Evolutionary conservation across 2,888 invertebrate species (phyloP).

Genomic region (Tinea pellionella): DNA sequence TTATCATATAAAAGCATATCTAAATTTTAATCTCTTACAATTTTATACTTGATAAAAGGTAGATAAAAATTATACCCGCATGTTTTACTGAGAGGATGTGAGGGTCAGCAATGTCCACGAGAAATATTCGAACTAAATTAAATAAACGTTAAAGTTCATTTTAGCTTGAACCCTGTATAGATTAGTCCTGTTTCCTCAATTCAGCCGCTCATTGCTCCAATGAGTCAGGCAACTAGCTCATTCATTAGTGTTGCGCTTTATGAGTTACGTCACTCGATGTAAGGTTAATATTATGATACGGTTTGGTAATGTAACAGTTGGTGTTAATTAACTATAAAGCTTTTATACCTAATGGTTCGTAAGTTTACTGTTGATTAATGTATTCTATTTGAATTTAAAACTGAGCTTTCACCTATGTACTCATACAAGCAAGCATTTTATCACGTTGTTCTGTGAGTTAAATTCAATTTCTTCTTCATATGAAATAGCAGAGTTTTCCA

Average conservation of each 20-base stretch:
- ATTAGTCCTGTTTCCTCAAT: conserved; percentile 29
- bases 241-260: conserved; percentile 26
- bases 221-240: conserved; percentile 29
- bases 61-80: background rate
- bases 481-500: too few relatives aligned
- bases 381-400: background rate
- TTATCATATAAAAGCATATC: background rate
- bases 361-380: background rate
- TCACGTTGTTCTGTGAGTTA: too few relatives aligned
- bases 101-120: background rate
- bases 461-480: too few relatives aligned
- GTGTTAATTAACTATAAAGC: conserved; percentile 5
- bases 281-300: conserved; percentile 8
- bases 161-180: background rate
- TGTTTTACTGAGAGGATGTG: background rate
- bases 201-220: conserved; percentile 28
- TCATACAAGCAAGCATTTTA: too few relatives aligned
- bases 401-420: too few relatives aligned
- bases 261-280: background rate
- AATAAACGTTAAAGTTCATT: background rate
- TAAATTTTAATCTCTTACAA: background rate
- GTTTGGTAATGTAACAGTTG: conserved; percentile 2
- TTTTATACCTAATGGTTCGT: background rate
- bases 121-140: background rate
- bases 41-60: background rate